Conservation (phyloP, 2,113 vertebrate species). For the Ammodramus savannarum region DNA sequence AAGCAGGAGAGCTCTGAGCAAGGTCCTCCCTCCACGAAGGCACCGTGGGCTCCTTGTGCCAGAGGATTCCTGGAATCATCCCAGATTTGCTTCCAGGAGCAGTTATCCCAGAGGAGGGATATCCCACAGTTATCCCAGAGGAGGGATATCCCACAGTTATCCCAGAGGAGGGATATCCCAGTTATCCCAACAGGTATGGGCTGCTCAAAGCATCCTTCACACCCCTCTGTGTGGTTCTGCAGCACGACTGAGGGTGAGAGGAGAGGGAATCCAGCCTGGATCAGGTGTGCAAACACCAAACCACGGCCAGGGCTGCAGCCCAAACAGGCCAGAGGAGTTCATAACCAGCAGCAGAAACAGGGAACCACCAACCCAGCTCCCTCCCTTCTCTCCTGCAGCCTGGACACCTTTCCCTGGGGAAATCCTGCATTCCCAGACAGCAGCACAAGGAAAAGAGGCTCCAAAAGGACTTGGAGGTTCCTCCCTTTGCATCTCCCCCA, state of each 20-base stretch:
- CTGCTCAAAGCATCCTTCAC: fast-evolving
- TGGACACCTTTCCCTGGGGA: not conserved
- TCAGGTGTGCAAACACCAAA: not conserved
- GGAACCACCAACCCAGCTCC: not conserved
- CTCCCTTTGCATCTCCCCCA: not conserved
- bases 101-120: not conserved
- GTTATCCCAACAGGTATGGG: not conserved
- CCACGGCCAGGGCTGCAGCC: fast-evolving
- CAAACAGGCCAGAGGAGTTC: not conserved
- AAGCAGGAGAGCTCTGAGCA: not conserved
- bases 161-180: not conserved
- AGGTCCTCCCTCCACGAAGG: not conserved
- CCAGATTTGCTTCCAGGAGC: not conserved
- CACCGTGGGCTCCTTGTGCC: fast-evolving
- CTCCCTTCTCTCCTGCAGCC: not conserved
- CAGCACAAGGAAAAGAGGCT: not conserved
- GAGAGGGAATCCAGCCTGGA: not conserved
- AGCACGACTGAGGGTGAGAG: fast-evolving
- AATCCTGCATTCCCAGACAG: not conserved
- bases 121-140: not conserved
- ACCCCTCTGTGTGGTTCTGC: not conserved
- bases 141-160: not conserved
- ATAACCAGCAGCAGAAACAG: fast-evolving
- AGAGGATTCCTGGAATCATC: too few species aligned
- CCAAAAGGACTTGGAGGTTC: not conserved